phyloP scores from a whole-genome alignment of 2,113 vertebrate genomes.

The Misgurnus mizolepis region DNA sequence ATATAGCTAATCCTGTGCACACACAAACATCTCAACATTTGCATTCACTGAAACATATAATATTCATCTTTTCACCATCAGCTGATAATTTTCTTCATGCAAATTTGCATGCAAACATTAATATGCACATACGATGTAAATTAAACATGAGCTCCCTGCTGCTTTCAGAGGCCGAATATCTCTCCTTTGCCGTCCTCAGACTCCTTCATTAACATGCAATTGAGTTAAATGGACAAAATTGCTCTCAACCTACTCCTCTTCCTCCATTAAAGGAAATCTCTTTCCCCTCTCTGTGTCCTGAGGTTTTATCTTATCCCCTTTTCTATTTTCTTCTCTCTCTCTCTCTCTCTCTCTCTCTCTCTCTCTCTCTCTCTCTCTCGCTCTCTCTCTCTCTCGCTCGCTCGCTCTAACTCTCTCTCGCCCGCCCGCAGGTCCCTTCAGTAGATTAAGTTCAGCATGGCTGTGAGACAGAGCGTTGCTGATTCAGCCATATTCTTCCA shows the following conservation, averaged over 20 bases:
- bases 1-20: no score
- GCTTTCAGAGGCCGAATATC: background rate
- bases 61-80: background rate
- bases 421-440: conserved; percentile 67
- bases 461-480: conserved; percentile 67
- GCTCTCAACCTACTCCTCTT: conserved; percentile 23
- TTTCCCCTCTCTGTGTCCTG: conserved; percentile 21
- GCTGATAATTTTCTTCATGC: conserved; percentile 34
- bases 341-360: conserved; percentile 22
- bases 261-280: conserved; percentile 14
- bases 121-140: conserved; percentile 53
- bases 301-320: conserved; percentile 14
- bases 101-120: conserved; percentile 53
- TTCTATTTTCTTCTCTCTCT: conserved; percentile 31
- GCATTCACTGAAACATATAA: background rate
- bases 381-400: conserved; percentile 46
- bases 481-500: conserved; percentile 76
- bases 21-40: no score
- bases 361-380: conserved; percentile 24
- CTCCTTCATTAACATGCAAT: conserved; percentile 12
- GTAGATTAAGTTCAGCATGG: conserved; percentile 75
- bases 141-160: conserved; percentile 47
- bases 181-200: background rate
- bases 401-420: conserved; percentile 45
- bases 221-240: conserved; percentile 25